Percentiles rank a stretch among this genome's conserved stretches.
Conservation (phyloP, 1,140 invertebrate species). For the Medauroidea extradentata region DNA sequence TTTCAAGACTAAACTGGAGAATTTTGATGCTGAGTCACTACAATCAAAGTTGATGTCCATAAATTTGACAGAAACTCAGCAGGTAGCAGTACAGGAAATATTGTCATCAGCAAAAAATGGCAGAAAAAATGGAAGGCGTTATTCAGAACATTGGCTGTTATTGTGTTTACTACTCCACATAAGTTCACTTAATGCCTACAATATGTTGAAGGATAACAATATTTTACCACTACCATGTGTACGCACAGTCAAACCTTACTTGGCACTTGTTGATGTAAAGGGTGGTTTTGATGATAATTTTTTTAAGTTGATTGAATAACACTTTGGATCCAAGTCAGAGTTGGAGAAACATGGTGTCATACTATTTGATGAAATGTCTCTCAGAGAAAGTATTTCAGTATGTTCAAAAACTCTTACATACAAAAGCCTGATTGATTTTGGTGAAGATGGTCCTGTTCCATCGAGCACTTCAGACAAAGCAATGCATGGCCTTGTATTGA, state of each 20-base stretch:
- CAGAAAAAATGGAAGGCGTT: conserved; percentile 8
- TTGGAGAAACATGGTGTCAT: conserved; percentile 19
- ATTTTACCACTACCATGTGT: conserved; percentile 15
- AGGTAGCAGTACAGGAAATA: conserved; percentile 12
- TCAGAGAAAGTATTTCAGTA: conserved; percentile 19
- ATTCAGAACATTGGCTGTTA: conserved; percentile 17
- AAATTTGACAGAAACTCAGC: too few species aligned
- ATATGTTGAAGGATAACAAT: conserved; percentile 6
- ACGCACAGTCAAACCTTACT: conserved; percentile 18
- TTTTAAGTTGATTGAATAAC: conserved; percentile 18
- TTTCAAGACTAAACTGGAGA: too few species aligned
- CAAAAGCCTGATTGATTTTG: conserved; percentile 16
- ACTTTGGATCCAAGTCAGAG: conserved; percentile 10
- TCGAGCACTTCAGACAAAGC: conserved; percentile 13
- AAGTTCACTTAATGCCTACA: conserved; percentile 18
- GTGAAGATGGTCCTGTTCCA: conserved; percentile 1
- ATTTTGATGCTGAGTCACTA: too few species aligned
- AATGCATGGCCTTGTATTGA: conserved; percentile 21
- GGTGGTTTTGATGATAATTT: conserved; percentile 24
- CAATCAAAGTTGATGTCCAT: too few species aligned
- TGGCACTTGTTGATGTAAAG: conserved; percentile 3
- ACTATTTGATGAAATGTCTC: conserved; percentile 21
- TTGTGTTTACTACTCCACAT: conserved; percentile 17
- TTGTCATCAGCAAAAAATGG: conserved; percentile 5
- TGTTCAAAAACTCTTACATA: conserved; percentile 13